Evolutionary conservation across 2,888 invertebrate species (phyloP).

Genomic region (Apodemia zela): DNA sequence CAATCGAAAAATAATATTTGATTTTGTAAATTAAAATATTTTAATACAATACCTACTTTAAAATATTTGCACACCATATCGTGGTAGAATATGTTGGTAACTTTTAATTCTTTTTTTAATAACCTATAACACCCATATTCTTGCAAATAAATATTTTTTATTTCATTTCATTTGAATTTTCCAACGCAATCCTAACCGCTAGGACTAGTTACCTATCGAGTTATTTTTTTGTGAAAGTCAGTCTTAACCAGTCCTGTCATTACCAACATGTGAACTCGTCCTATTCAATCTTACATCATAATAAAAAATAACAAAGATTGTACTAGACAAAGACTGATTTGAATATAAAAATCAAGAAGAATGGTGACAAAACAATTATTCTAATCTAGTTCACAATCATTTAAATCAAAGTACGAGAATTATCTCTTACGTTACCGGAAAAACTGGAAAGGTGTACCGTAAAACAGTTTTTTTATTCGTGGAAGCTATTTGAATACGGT

Average conservation of each 20-base stretch:
- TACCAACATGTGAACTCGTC: constrained; percentile 20
- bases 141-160: no score
- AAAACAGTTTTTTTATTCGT: constrained; percentile 49
- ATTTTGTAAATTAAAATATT: no score
- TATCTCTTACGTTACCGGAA: constrained; percentile 60
- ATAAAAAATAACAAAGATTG: constrained; percentile 26
- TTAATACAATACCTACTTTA: no score
- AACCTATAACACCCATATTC: no score
- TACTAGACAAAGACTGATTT: constrained; percentile 63
- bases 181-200: neutral
- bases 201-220: neutral
- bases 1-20: no score
- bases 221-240: constrained; percentile 6
- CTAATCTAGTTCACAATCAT: constrained; percentile 52
- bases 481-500: constrained; percentile 59
- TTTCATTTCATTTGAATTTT: no score
- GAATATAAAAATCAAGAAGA: constrained; percentile 50
- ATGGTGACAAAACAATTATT: constrained; percentile 41
- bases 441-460: constrained; percentile 68
- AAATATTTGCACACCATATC: no score
- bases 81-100: no score
- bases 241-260: constrained; percentile 17
- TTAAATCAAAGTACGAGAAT: constrained; percentile 44
- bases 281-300: constrained; percentile 23
- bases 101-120: no score